Conservation (phyloP, 2,888 invertebrate genomes). For the Leucozona laternaria region DNA sequence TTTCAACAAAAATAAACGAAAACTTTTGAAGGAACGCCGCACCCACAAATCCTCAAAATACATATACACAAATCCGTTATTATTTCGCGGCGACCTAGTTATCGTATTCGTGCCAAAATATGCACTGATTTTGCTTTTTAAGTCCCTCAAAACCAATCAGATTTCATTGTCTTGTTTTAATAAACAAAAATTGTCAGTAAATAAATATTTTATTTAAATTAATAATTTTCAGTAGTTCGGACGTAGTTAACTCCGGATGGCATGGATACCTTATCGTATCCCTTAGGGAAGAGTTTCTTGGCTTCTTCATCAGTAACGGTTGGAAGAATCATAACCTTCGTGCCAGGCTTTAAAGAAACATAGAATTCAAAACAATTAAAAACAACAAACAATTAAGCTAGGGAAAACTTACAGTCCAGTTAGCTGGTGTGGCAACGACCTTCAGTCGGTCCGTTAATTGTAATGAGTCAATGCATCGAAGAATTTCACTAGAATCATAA, state of each 20-base stretch:
- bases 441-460: slow-evolving; percentile 89
- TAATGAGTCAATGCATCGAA: slow-evolving; percentile 92
- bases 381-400: background rate
- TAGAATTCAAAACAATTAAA: background rate
- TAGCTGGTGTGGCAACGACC: slow-evolving; percentile 92
- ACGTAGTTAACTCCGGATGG: slow-evolving; percentile 91
- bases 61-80: no score
- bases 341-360: slow-evolving; percentile 85
- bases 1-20: no score
- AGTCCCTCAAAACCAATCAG: no score
- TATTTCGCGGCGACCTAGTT: no score
- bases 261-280: slow-evolving; percentile 87
- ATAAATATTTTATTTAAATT: slow-evolving; percentile 69
- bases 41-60: no score
- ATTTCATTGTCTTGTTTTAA: no score
- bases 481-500: slow-evolving; percentile 88
- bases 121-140: no score
- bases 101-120: no score
- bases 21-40: no score
- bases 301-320: slow-evolving; percentile 88
- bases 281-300: slow-evolving; percentile 88
- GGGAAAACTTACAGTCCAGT: slow-evolving; percentile 89
- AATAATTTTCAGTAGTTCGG: slow-evolving; percentile 88
- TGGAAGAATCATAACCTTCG: slow-evolving; percentile 92
- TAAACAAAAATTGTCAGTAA: background rate